Evolutionary conservation across 2,888 invertebrate genomes (phyloP), one percentile per base, ranked within the genome.

Genomic region (Oegoconia quadripuncta): DNA sequence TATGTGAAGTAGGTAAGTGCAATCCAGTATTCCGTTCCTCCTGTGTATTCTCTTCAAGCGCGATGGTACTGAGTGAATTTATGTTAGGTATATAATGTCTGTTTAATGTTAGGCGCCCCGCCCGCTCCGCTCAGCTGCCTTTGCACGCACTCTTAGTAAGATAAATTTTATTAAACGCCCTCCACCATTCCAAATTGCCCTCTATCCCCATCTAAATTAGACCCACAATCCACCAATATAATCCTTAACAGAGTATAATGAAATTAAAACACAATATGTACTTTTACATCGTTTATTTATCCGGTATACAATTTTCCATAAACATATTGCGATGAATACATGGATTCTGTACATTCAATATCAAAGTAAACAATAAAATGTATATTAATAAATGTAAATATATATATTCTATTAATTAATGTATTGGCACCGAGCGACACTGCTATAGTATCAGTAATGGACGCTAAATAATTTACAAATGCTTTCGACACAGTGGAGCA

Each of bases 341-440:
- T 69, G 69, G 73, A 67, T 68, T 72, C 80, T 78, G 78, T 80
- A 83, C 83, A 82, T 72, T 69, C 63, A 74, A 75, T 82, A 82
- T 79, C 77, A 86, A 84, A 81, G 68, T 78, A 82, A 84, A 78
- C 72, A 72, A 73, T 81, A 73, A 60, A 71, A 76, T 77, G 70
- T 77, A 75, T 78, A 77, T 56, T 38, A 38, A 27, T 29, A 73
- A 76, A 79, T 81, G 75, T 82, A 81, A 78, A 83, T 82, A 81
- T 79, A 73, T 73, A 58, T 54, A 50, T 59, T 64, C 67, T 71
- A 71, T 64, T 66, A 74, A 64, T 74, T 52, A 71, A 36, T 69
- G 68, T 67, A 61, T 81, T 83, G 84, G 84, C 83, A 83, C 83
- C 81, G 74, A 68, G 47, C 64, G 68, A 64, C 72, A 73, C 64